A percentile compares a stretch with the other conserved stretches of the same genome.
Conservation (phyloP, 2,797 vertebrate genomes). For the Ceryle rudis region DNA sequence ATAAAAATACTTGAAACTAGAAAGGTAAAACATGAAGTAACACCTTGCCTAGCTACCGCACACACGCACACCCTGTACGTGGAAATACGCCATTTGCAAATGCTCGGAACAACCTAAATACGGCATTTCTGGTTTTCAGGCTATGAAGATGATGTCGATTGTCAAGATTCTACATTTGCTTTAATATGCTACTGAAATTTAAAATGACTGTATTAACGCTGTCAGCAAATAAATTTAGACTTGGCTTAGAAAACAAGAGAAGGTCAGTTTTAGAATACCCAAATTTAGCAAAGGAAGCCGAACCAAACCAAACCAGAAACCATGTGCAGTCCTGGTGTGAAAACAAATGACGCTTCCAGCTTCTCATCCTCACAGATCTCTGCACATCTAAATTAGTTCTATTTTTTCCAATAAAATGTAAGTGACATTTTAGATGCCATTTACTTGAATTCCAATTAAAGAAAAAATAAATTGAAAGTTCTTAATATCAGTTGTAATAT, state of each 20-base stretch:
- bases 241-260: neutral
- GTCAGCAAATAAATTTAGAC: neutral
- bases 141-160: neutral
- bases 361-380: neutral
- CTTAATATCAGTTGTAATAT: neutral
- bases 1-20: neutral
- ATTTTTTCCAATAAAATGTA: neutral
- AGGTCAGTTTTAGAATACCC: neutral
- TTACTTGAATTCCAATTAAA: neutral
- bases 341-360: neutral
- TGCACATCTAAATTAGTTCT: neutral
- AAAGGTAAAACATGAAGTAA: neutral
- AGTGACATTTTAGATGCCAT: neutral
- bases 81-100: neutral
- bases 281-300: neutral
- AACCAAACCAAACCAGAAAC: neutral
- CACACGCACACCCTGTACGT: neutral
- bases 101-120: neutral
- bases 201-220: neutral
- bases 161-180: neutral
- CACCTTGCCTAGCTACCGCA: neutral
- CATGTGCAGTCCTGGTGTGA: neutral
- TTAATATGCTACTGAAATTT: neutral
- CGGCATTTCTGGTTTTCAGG: neutral
- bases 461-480: neutral